A percentile compares a stretch with the other conserved stretches of the same genome.
Evolutionary conservation across 92 coral and sea anemone genomes (phyloP).

Genomic region (Paramuricea clavata): DNA sequence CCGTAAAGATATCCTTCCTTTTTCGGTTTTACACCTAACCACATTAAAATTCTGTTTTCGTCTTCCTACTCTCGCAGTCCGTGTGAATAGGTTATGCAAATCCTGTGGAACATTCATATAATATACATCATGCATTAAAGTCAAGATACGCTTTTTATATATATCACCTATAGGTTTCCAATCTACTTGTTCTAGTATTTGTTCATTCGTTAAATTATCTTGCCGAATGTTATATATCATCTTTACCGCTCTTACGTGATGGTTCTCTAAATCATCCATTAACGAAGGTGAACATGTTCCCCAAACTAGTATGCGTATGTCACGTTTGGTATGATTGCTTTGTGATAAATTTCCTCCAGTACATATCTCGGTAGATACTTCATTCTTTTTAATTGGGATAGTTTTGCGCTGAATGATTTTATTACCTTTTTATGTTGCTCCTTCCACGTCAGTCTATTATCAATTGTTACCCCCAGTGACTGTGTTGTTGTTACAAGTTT

Average conservation of each 20-base stretch:
- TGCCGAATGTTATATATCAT: conserved; percentile 23
- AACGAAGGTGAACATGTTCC: conserved; percentile 7
- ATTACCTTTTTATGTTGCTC: conserved; percentile 56
- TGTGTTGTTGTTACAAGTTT: conserved; percentile 46
- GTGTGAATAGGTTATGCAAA: conserved; percentile 21
- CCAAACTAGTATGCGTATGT: conserved; percentile 58
- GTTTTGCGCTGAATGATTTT: conserved; percentile 52
- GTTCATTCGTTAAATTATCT: conserved; percentile 14
- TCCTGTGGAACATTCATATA: conserved; percentile 10
- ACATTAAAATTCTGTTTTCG: conserved; percentile 11
- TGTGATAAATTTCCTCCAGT: conserved; percentile 55
- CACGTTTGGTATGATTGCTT: conserved; percentile 54
- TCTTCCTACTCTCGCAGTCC: conserved; percentile 21
- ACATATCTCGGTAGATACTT: conserved; percentile 48
- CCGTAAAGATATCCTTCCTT: conserved; percentile 24
- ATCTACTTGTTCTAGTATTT: conserved; percentile 22
- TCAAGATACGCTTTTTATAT: conserved; percentile 3
- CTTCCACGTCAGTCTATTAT: conserved; percentile 64
- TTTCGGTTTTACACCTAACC: conserved; percentile 28
- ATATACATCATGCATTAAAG: conserved; percentile 26
- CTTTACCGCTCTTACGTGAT: too few species aligned
- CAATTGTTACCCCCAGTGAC: conserved; percentile 63
- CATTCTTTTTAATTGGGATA: conserved; percentile 60
- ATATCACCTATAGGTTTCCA: neutral
- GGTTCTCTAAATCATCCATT: conserved; percentile 21